Evolutionary conservation across 2,797 vertebrate species (phyloP), one percentile per base, ranked within the genome.

Genomic region (Lepidocolaptes lacrymiger): DNA sequence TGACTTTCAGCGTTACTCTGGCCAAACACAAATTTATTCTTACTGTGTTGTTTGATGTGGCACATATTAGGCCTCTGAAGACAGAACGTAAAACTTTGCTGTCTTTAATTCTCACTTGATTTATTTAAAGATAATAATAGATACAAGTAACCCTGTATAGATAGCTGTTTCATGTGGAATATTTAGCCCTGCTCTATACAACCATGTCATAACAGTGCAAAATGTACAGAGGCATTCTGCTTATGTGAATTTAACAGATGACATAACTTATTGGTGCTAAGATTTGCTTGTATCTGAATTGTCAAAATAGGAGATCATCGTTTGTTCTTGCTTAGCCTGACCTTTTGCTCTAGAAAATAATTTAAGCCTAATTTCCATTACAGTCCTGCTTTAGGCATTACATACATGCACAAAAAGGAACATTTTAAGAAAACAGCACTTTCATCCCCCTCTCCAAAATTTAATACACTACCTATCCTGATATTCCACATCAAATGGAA

Each of bases 291-390:
- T 82, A 95, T 94, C 77, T 91, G 67, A 95, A 71, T 90, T 93
- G 88, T 95, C 90, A 91, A 91, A 91, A 62, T 34, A 86, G 84
- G 94, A 96, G 74, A 90, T 96, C 90, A 93, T 93, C 55, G 44
- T 85, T 88, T 71, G 71, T 86, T 92, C 71, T 86, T 86, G 55
- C 77, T 95, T 37, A 66, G 66, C 43, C 52, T 95, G 93, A 91
- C 91, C 85, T 88, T 95, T 93, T 90, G 67, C 32, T 82, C 86
- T 37, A 88, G 76, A 85, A 95, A 94, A 67, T 88, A 88, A 81
- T 96, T 81, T 76, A 73, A 67, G 71, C 44, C 24, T 62, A 69
- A 84, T 93, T 96, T 94, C 77, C 93, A 95, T 93, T 94, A 56
- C 90, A 91, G 34, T 66, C 24, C 74, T 74, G 46, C 46, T 91